Evolutionary conservation across 2,888 invertebrate species (phyloP).

Genomic region (Gymnocheta viridis): DNA sequence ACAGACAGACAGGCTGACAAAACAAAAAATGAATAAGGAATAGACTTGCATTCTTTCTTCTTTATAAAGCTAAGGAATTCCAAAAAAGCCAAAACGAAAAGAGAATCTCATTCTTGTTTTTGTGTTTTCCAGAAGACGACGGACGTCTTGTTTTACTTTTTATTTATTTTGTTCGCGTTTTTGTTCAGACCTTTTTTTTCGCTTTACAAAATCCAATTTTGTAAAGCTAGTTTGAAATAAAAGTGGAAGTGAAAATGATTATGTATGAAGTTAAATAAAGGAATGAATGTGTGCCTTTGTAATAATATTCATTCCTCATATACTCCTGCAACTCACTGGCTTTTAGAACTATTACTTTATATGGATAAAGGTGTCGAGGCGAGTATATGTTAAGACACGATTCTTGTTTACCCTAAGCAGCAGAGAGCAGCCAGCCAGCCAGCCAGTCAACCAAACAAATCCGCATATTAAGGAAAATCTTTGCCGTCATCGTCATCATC

Average conservation of each 20-base stretch:
- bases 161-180: constrained; percentile 41
- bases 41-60: constrained; percentile 53
- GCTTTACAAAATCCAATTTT: constrained; percentile 56
- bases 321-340: constrained; percentile 41
- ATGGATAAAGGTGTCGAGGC: constrained; percentile 66
- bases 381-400: constrained; percentile 70
- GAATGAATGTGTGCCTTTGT: constrained; percentile 50
- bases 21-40: constrained; percentile 25
- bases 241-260: constrained; percentile 73
- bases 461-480: constrained; percentile 36
- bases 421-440: not conserved
- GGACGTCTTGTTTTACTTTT: constrained; percentile 50
- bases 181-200: not conserved
- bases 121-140: constrained; percentile 16
- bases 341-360: constrained; percentile 56
- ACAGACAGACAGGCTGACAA: constrained; percentile 33
- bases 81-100: constrained; percentile 45
- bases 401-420: constrained; percentile 59
- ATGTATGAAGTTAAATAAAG: constrained; percentile 66
- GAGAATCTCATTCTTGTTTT: constrained; percentile 45
- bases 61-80: constrained; percentile 50
- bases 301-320: constrained; percentile 55
- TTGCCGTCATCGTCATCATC: constrained; percentile 36
- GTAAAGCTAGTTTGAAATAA: constrained; percentile 71
- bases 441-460: constrained; percentile 4